phyloP scores from a whole-genome alignment of 2,113 vertebrate species.

The Emydocephalus ijimae region DNA sequence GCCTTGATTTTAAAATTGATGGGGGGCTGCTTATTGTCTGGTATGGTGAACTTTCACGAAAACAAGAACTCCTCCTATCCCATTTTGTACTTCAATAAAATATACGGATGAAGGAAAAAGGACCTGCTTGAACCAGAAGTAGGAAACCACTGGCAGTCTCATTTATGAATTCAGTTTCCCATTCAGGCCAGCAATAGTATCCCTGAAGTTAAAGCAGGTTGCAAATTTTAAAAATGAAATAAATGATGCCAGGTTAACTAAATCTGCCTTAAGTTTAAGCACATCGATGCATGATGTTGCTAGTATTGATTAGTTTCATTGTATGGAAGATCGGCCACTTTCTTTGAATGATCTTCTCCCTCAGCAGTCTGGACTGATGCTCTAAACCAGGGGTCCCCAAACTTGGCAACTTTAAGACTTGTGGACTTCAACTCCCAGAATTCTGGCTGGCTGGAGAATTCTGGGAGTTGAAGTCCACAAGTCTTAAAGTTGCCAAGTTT shows the following conservation, averaged over 20 bases:
- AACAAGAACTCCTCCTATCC: rapidly evolving
- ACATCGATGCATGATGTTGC: neutral
- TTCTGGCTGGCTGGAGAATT: too few species aligned
- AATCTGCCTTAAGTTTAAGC: neutral
- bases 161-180: neutral
- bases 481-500: too few species aligned
- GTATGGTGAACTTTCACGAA: neutral
- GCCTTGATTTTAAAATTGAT: neutral
- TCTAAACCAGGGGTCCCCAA: neutral
- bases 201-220: neutral
- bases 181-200: neutral
- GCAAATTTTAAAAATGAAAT: neutral
- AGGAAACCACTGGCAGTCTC: neutral
- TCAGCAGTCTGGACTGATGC: neutral
- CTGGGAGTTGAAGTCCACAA: too few species aligned
- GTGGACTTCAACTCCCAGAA: too few species aligned
- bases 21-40: neutral
- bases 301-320: neutral
- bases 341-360: neutral
- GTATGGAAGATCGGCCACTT: neutral
- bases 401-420: too few species aligned
- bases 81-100: neutral
- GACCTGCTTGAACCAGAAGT: rapidly evolving
- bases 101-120: neutral
- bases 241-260: neutral